These are phyloP conservation scores for Pelodytes ibericus DNA, from an alignment of 2,797 vertebrate species.

Conservation along the genomic window DNA sequence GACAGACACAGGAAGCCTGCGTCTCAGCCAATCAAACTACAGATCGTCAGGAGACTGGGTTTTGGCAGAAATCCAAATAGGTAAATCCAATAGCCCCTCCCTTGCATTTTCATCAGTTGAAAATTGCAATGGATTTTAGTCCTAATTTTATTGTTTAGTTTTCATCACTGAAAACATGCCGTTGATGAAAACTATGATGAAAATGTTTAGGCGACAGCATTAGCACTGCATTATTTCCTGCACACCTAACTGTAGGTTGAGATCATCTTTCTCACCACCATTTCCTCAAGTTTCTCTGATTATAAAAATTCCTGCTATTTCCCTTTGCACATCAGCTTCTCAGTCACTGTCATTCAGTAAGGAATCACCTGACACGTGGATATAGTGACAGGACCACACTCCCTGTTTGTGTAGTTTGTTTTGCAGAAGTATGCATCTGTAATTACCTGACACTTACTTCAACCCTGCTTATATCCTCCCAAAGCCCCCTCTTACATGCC, in stretches of 20 bases:
- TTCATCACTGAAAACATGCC: too few species aligned
- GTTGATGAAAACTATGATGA: too few species aligned
- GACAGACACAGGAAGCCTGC: too few species aligned
- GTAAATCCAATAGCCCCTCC: too few species aligned
- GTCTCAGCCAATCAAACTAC: too few species aligned
- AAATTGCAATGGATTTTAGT: too few species aligned
- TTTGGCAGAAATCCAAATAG: too few species aligned
- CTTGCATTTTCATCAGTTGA: too few species aligned
- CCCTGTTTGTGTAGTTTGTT: neutral
- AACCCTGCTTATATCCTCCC: slow-evolving; percentile 7
- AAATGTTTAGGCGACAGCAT: too few species aligned
- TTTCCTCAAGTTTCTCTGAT: slow-evolving; percentile 18
- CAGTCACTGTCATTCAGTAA: slow-evolving; percentile 16
- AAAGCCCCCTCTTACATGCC: neutral
- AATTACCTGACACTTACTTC: slow-evolving; percentile 41
- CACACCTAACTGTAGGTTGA: neutral
- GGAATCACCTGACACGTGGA: slow-evolving; percentile 10
- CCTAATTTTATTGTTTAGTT: too few species aligned
- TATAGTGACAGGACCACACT: slow-evolving; percentile 25
- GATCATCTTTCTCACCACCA: neutral
- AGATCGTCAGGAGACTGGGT: too few species aligned
- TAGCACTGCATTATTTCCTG: neutral
- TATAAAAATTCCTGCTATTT: neutral
- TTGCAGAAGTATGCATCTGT: slow-evolving; percentile 14
- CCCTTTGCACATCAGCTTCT: slow-evolving; percentile 20